A percentile compares a stretch with the other conserved stretches of the same genome.
These are phyloP conservation scores for Intellagama lesueurii DNA, from an alignment of 2,797 vertebrate species.

Conservation along the genomic window DNA sequence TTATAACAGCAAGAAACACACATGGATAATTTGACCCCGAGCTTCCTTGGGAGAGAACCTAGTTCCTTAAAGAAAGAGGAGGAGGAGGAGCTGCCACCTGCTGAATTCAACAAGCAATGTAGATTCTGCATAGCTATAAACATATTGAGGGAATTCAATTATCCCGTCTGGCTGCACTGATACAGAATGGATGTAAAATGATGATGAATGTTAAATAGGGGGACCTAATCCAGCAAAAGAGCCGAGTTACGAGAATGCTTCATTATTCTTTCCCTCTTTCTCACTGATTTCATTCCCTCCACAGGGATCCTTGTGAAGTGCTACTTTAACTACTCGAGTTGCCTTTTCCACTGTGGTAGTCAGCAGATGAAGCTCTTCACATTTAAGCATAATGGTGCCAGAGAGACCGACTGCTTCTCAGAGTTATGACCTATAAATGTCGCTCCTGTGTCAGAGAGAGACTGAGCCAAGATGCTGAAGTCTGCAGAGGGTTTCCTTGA, in stretches of 20 bases:
- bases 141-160: conserved; percentile 52
- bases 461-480: conserved; percentile 74
- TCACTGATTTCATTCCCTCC: conserved; percentile 71
- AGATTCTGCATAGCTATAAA: conserved; percentile 24
- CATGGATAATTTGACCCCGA: too few relatives aligned
- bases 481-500: conserved; percentile 75
- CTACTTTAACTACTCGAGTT: conserved; percentile 78
- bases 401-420: conserved; percentile 77
- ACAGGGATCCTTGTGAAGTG: conserved; percentile 68
- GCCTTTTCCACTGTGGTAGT: conserved; percentile 78
- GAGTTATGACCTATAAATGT: conserved; percentile 79
- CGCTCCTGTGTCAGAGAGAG: conserved; percentile 72
- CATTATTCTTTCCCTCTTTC: conserved; percentile 67
- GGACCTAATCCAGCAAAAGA: conserved; percentile 66
- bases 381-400: conserved; percentile 78
- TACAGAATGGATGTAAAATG: conserved; percentile 37
- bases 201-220: conserved; percentile 34
- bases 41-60: background rate
- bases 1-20: too few relatives aligned
- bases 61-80: background rate
- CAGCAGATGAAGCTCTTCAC: conserved; percentile 80
- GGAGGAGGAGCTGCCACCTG: background rate
- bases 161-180: conserved; percentile 31
- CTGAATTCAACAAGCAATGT: background rate
- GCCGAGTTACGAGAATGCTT: conserved; percentile 70